Evolutionary conservation across 2,113 vertebrate genomes (phyloP).

Genomic region (Orcinus orca): DNA sequence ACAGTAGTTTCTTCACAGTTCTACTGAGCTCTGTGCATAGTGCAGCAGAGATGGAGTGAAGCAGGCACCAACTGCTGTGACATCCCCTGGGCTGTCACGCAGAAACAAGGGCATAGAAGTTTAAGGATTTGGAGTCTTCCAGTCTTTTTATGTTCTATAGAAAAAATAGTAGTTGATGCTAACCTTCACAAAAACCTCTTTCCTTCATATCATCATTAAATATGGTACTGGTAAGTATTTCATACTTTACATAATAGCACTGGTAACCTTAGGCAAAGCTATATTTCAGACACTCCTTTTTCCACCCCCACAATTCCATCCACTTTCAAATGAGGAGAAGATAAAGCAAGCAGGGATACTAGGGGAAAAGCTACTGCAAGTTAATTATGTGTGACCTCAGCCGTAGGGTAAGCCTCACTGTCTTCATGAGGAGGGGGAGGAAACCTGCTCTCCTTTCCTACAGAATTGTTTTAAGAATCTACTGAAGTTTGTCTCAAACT

Average conservation of each 20-base stretch:
- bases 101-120: fast-evolving
- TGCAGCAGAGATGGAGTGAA: not conserved
- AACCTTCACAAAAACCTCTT: not conserved
- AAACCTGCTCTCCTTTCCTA: not conserved
- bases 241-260: not conserved
- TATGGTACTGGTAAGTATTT: not conserved
- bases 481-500: not conserved
- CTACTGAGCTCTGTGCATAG: not conserved
- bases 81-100: too few relatives aligned
- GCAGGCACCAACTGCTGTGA: too few relatives aligned
- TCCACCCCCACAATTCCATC: not conserved
- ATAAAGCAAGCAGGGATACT: not conserved
- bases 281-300: not conserved
- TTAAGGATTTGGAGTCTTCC: not conserved
- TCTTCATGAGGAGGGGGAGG: not conserved
- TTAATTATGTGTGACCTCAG: not conserved
- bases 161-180: not conserved
- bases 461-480: not conserved
- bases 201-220: not conserved
- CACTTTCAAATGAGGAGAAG: not conserved
- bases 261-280: not conserved
- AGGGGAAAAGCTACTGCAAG: not conserved
- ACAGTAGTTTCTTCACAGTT: not conserved
- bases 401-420: not conserved
- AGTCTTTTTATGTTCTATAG: not conserved